Evolutionary conservation across 2,797 vertebrate species (phyloP), one percentile per base, ranked within the genome.

Genomic region (Novumbra hubbsi): DNA sequence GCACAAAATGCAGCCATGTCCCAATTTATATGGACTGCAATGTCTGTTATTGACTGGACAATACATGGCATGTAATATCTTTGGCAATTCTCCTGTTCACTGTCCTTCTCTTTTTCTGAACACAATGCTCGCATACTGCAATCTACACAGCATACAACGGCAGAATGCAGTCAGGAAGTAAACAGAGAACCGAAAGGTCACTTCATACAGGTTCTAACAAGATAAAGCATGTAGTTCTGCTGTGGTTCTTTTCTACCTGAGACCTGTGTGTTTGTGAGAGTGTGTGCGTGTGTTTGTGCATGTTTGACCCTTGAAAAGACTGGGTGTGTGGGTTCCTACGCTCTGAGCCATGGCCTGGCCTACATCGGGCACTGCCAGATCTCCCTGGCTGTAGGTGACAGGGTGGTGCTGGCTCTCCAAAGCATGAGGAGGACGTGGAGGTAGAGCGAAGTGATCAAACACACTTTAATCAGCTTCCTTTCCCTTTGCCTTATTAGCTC

Each of bases 221-320:
- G 91, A 93, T 91, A 88, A 90, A 91, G 91, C 91, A 91, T 92
- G 90, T 90, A 92, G 87, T 88, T 80, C 78, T 73, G 70, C 76
- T 2, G 80, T 76, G 83, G 81, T 84, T 83, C 82, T 75, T 88
- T 85, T 66, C 27, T 50, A 14, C 67, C 66, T 69, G 27, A 52
- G 5, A 6, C 65, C 65, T 28, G 48, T n/a, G 5, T 12, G 21
- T 12, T 5, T 17, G 27, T 52, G 50, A 45, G 41, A 34, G 73
- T 72, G 80, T 81, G 73, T 77, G 41, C 45, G 73, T 72, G 80
- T 81, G 73, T 77, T 73, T 74, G 70, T 12, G 5, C 17, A 71
- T 74, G 76, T 70, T 52, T 80, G 76, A 74, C 79, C 73, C 64
- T 64, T 30, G 75, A 81, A 82, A 21, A 41, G 71, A 67, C 74